Evolutionary conservation across 2,797 vertebrate species (phyloP), one percentile per base, ranked within the genome.

Genomic region (Dipus sagitta): DNA sequence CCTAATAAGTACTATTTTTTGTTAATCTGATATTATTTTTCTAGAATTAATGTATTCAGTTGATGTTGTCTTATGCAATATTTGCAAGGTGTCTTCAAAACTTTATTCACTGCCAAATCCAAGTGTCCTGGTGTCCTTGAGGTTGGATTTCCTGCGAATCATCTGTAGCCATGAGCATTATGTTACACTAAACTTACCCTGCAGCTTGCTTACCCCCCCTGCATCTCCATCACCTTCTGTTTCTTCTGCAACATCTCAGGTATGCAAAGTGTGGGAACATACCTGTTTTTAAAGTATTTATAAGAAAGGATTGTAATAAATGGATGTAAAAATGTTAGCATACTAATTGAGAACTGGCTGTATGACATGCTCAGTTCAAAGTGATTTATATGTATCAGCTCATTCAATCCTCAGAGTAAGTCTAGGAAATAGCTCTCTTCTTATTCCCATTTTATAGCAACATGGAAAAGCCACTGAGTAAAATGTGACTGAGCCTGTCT

Each of bases 81-180:
- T 78, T 97, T 93, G 30, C 12, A 98, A 99, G 99, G 99, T 99
- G 30, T 99, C 99, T 93, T 97, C 99, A 70, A 99, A 99, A 97
- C 98, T 99, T 81, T 99, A 99, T 77, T 97, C 99, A 52, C 97
- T 99, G 87, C 98, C 99, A 97, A 99, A 99, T 96, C 99, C 99
- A 68, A 99, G 99, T 86, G 97, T 97, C 81, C 97, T 99, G 96
- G 99, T 99, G 58, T 99, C 99, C 75, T 96, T 99, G 98, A 98
- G 98, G 96, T 98, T 99, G 88, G 99, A 99, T 97, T 99, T 99
- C 97, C 97, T 99, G 95, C 98, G 99, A 95, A 99, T 99, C 21
- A 97, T 99, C 87, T 99, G 99, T 96, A 99, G 99, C 96, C 99
- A 99, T 0, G 99, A 99, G 92, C 99, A 99, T 97, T 99, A 99